Evolutionary conservation across 2,113 vertebrate species (phyloP), one percentile per base, ranked within the genome.

Genomic region (Sinocyclocheilus maitianheensis): DNA sequence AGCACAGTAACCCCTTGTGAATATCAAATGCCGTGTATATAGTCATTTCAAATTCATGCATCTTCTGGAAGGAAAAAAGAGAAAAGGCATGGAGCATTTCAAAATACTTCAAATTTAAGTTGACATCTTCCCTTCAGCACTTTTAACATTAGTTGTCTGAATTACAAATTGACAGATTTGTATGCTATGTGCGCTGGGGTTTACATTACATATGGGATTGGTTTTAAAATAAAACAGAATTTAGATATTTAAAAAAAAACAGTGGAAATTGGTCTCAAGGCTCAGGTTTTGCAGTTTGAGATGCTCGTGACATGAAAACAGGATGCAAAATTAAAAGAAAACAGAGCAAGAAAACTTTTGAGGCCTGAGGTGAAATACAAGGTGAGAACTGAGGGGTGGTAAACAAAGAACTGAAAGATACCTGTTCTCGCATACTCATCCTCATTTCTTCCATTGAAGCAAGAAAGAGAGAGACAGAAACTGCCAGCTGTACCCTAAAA

Each of bases 91-190:
- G 51, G 77, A n/a, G 77, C 40, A 85, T 80, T 85, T 43, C 51
- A 43, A 80, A 85, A 55, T n/a, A 53, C n/a, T 58, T 26, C 14
- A 24, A 85, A 85, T 46, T 24, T 40, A 80, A 60, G 53, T 48
- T 74, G 77, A 81, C 79, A 69, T 75, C 37, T 72, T 86, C 77
- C 85, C 67, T 67, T 81, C 78, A 75, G 84, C 53, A 46, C 40
- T 72, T 63, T 74, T 75, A 72, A 63, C 77, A 30, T 53, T 9
- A 22, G 11, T 22, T 9, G 13, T 58, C 53, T 72, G 37, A 58
- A 71, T 80, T 58, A 85, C 67, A 78, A 79, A 71, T 12, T 40
- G 24, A 71, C n/a, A 71, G 77, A 34, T 81, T 74, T 81, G 7
- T 62, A 22, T 81, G 79, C 79, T 80, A 1, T 4, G 79, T 67